Conservation (phyloP, 2,888 invertebrate species). For the Byasa hedistus region DNA sequence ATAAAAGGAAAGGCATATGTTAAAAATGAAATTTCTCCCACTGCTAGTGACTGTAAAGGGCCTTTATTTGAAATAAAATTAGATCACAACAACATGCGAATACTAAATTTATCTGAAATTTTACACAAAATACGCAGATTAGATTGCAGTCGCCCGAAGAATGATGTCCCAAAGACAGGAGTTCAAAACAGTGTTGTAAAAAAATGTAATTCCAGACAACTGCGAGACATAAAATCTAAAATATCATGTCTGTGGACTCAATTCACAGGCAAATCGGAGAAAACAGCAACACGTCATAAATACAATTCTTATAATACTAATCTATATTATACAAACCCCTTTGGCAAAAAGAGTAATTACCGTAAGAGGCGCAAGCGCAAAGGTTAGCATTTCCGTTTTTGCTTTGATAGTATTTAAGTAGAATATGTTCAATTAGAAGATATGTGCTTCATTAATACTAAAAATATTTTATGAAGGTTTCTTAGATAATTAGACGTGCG, state of each 20-base stretch:
- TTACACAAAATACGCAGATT: constrained; percentile 36
- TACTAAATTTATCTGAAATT: constrained; percentile 48
- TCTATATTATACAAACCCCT: neutral
- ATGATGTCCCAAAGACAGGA: neutral
- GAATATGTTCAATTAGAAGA: too few species aligned
- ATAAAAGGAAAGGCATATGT: constrained; percentile 22
- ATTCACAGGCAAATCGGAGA: constrained; percentile 13
- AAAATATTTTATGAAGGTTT: neutral
- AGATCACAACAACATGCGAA: constrained; percentile 44
- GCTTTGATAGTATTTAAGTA: too few species aligned
- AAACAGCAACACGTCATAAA: constrained; percentile 10
- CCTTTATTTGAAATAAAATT: constrained; percentile 42
- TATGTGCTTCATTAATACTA: neutral
- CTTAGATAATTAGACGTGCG: too few species aligned
- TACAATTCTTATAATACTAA: neutral
- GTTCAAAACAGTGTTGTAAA: neutral
- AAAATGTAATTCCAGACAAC: constrained; percentile 13
- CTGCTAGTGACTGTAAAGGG: constrained; percentile 28
- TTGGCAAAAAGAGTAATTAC: neutral
- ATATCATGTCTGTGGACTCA: constrained; percentile 26
- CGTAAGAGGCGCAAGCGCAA: neutral
- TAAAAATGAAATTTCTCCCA: constrained; percentile 34
- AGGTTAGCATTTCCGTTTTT: neutral
- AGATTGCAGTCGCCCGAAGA: neutral
- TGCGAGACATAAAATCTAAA: constrained; percentile 22